These are phyloP conservation scores for Trichomalopsis sarcophagae DNA, from an alignment of 1,140 invertebrate species.

Conservation along the genomic window DNA sequence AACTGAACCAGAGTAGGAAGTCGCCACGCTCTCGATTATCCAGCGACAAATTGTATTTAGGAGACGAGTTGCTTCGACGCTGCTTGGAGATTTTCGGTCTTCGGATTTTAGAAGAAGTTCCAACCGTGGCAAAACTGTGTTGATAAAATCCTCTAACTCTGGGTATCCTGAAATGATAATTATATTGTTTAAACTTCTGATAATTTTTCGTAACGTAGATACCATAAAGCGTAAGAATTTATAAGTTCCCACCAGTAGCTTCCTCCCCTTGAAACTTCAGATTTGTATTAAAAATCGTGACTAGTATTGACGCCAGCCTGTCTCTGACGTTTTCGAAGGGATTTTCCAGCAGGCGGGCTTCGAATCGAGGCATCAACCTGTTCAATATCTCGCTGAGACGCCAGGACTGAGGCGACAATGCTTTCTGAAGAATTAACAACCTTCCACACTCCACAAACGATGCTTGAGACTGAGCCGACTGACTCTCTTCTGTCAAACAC, in stretches of 20 bases:
- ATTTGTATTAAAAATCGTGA: conserved; percentile 80
- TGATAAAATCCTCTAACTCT: background rate
- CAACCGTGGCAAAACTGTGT: background rate
- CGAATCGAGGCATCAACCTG: conserved; percentile 76
- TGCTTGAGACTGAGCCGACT: conserved; percentile 75
- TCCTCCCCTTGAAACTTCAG: conserved; percentile 68
- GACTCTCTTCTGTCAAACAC: conserved; percentile 81
- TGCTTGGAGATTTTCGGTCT: background rate
- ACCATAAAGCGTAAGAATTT: too few species aligned
- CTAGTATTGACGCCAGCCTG: conserved; percentile 79
- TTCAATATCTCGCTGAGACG: conserved; percentile 79
- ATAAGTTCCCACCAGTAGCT: background rate
- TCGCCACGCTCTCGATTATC: background rate
- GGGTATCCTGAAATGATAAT: conserved; percentile 6
- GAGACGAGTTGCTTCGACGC: background rate
- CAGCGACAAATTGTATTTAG: background rate
- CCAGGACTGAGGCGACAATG: conserved; percentile 83
- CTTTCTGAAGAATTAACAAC: conserved; percentile 76
- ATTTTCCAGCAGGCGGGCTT: conserved; percentile 77
- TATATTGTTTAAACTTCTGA: background rate
- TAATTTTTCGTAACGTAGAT: background rate
- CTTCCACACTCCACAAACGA: conserved; percentile 82
- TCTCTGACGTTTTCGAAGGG: conserved; percentile 88
- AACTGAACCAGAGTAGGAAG: conserved; percentile 73
- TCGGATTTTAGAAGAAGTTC: background rate